Evolutionary conservation across 2,797 vertebrate genomes (phyloP).

Genomic region (Hydrophis major): DNA sequence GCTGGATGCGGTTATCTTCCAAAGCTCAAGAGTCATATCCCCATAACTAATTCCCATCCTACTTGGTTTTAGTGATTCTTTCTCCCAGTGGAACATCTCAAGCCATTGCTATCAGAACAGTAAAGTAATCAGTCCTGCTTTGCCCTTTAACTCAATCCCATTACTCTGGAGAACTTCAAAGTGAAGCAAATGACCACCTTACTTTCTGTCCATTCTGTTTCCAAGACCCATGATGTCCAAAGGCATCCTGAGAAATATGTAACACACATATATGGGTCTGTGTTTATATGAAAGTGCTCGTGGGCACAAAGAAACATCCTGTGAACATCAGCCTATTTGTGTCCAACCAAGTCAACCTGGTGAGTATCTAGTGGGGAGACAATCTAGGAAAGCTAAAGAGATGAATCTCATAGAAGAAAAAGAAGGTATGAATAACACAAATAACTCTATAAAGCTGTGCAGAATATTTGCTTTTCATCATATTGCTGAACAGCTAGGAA

Average conservation of each 20-base stretch:
- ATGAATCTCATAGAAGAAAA: background rate
- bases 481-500: slow-evolving; percentile 5
- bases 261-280: background rate
- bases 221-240: background rate
- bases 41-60: background rate
- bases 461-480: background rate
- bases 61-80: background rate
- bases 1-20: background rate
- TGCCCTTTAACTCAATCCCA: background rate
- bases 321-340: background rate
- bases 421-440: background rate
- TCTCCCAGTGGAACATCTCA: background rate
- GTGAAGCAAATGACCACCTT: background rate
- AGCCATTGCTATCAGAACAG: background rate
- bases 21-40: background rate
- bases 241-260: background rate
- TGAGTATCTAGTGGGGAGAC: background rate
- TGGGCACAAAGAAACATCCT: background rate
- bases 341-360: background rate
- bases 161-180: background rate
- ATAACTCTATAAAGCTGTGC: background rate
- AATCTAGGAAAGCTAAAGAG: background rate
- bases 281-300: background rate
- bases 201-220: background rate
- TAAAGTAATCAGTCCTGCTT: background rate